A percentile compares a stretch with the other conserved stretches of the same genome.
phyloP scores from a whole-genome alignment of 2,113 vertebrate species.

The Pterocles orientalis region DNA sequence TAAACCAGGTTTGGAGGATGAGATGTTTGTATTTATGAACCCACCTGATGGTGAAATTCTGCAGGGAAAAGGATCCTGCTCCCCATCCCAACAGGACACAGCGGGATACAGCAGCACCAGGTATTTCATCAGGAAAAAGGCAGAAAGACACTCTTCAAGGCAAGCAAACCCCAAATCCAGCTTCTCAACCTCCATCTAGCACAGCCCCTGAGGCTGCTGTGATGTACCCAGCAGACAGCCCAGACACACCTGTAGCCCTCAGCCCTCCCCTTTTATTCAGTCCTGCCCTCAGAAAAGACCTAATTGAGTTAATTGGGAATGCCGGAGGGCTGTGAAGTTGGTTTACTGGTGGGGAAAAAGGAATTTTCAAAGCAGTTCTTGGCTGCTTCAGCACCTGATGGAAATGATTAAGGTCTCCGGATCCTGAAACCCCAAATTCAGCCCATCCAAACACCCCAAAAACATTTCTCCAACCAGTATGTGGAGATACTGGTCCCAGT shows the following conservation, averaged over 20 bases:
- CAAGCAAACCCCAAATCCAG: background rate
- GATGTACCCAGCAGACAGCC: background rate
- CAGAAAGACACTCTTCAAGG: background rate
- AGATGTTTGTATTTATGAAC: background rate
- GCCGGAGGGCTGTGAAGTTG: background rate
- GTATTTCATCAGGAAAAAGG: accelerated
- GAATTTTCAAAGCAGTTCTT: background rate
- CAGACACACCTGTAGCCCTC: background rate
- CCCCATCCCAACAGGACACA: accelerated
- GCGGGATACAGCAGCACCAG: accelerated
- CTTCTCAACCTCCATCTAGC: background rate
- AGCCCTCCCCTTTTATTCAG: background rate
- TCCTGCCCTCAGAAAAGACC: background rate
- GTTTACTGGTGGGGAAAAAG: background rate
- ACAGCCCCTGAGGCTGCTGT: background rate
- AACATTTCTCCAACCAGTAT: accelerated
- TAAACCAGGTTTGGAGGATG: background rate
- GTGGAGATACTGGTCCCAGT: background rate
- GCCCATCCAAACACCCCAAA: background rate
- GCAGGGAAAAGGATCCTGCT: background rate
- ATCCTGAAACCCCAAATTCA: background rate
- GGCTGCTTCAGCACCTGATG: background rate
- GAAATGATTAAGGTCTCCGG: background rate
- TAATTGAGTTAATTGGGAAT: background rate
- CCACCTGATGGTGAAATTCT: background rate